Evolutionary conservation across 2,113 vertebrate genomes (phyloP).

Genomic region (Macquaria australasica): DNA sequence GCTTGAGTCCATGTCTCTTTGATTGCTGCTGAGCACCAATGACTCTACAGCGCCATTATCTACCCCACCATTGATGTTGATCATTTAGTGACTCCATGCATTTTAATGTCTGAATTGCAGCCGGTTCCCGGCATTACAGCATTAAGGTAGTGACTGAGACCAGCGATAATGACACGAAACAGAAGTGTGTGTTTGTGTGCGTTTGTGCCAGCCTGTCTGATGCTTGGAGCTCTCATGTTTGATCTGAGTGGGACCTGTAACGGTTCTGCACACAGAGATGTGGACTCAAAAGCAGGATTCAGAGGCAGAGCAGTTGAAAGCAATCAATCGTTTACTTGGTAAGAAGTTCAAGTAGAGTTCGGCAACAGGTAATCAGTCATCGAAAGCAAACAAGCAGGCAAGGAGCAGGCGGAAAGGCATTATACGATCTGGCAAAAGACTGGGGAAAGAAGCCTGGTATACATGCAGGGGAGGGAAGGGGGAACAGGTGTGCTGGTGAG

Average conservation of each 20-base stretch:
- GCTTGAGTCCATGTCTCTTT: constrained; percentile 45
- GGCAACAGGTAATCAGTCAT: neutral
- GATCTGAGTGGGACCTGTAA: neutral
- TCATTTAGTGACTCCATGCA: constrained; percentile 32
- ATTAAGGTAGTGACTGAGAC: constrained; percentile 5
- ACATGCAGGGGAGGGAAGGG: neutral
- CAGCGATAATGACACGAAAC: constrained; percentile 1
- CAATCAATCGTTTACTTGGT: neutral
- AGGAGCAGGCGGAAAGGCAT: neutral
- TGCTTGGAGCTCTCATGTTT: neutral
- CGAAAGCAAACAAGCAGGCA: neutral
- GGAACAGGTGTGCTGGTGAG: neutral
- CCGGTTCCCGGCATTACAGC: neutral
- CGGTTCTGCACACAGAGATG: neutral
- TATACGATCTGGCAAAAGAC: too few relatives aligned
- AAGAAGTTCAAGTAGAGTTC: neutral
- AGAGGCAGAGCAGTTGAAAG: neutral
- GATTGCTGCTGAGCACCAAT: constrained; percentile 59
- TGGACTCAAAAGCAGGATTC: neutral
- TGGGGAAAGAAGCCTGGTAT: neutral
- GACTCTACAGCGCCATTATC: constrained; percentile 52
- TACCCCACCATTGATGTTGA: constrained; percentile 30
- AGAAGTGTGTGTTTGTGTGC: neutral
- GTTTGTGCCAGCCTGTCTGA: neutral
- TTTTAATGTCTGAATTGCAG: constrained; percentile 44